A percentile compares a stretch with the other conserved stretches of the same genome.
Evolutionary conservation across 1,140 invertebrate genomes (phyloP).

Genomic region (Drosophila simulans): DNA sequence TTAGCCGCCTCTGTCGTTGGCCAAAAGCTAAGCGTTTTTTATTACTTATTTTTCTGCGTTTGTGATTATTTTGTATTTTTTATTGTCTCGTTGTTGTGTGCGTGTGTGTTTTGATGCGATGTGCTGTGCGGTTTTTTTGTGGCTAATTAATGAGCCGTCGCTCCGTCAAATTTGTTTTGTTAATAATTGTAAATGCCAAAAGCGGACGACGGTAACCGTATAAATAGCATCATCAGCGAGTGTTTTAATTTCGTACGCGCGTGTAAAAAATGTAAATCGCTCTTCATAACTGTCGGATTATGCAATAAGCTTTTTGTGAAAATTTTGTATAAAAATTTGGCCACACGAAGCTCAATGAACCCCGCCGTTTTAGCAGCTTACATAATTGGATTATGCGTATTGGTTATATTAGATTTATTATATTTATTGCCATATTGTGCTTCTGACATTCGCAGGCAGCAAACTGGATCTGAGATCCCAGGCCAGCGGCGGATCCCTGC

Average conservation of each 20-base stretch:
- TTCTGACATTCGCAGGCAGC: conserved; percentile 9
- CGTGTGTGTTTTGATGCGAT: background rate
- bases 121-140: conserved; percentile 16
- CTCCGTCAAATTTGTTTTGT: conserved; percentile 48
- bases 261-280: conserved; percentile 40
- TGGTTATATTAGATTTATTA: background rate
- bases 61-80: conserved; percentile 20
- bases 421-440: background rate
- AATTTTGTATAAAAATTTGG: conserved; percentile 7
- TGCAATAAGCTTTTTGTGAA: conserved; percentile 19
- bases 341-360: conserved; percentile 27
- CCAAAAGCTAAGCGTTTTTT: conserved; percentile 8
- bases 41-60: conserved; percentile 25
- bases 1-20: conserved; percentile 22
- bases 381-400: conserved; percentile 16
- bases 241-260: conserved; percentile 44
- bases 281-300: conserved; percentile 32
- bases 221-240: conserved; percentile 29
- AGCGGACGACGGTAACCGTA: conserved; percentile 17
- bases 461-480: conserved; percentile 39
- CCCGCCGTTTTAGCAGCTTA: background rate
- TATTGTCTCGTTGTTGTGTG: conserved; percentile 10
- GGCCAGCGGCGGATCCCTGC: conserved; percentile 15
- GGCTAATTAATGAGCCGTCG: conserved; percentile 61
- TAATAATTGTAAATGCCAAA: conserved; percentile 62